Base-by-base conservation (phyloP, 2,888 invertebrate genomes). In the Rhingia campestris region DNA sequence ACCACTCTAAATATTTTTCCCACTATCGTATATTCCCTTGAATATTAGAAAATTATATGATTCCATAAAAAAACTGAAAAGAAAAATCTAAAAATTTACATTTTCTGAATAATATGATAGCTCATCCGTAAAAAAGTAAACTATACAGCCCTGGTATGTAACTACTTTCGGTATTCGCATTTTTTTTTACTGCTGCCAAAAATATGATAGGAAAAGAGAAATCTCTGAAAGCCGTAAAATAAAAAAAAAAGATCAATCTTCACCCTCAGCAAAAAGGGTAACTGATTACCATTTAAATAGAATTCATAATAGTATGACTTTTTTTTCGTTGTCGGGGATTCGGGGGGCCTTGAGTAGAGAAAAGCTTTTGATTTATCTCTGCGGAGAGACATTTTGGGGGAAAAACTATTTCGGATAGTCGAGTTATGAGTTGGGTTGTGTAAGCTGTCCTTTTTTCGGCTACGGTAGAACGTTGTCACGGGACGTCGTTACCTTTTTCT, bases 271-370 rank as follows among this genome's bases (percentile, higher is more conserved):
- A 80, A 80, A 84, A 84, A 84, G 84, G 84, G 80, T 84, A 84
- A 84, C 84, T 84, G 84, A 84, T 84, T 84, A 84, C 80, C 84
- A 84, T 84, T 80, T 84, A 84, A 84, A 84, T 84, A 84, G 84
- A 80, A 84, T 84, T 84, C 84, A 84, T 84, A 79, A 84, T 74
- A 74, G 79, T 75, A 84, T 84, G 79, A 84, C 79, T 76, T 72
- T 61, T 72, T 61, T 61, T 54, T 49, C 54, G 43, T 3, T 14
- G 4, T 2, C 12, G 7, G 33, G n/a, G 35, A 32, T 4, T 39
- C 0, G 14, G 12, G 4, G 10, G 2, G 39, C n/a, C 22, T 7
- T 54, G 54, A 43, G 33, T 12, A 5, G 4, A 43, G 33, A 7
- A 37, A 43, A 12, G 64, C 67, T 66, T 79, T 84, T 84, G 84